Conservation (phyloP, 2,888 invertebrate species). For the Plebejus argus region DNA sequence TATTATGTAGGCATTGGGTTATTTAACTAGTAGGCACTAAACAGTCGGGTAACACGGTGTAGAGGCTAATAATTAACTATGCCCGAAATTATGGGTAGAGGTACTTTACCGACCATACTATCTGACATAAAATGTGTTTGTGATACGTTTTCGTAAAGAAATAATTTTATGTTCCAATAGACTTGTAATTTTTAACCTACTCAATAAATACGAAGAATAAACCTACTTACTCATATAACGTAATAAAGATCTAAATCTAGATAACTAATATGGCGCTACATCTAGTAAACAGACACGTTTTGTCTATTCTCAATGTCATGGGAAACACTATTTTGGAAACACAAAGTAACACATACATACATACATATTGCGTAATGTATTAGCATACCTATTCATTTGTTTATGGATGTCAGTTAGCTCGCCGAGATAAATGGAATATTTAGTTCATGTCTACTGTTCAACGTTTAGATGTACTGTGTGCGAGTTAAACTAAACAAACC, state of each 20-base stretch:
- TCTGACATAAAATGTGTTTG: too few relatives aligned
- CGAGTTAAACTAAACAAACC: background rate
- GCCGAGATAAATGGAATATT: constrained; percentile 1
- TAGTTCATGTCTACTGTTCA: constrained; percentile 13
- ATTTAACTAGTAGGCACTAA: too few relatives aligned
- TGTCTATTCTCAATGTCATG: constrained; percentile 4
- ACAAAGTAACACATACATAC: background rate
- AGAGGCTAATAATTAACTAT: too few relatives aligned
- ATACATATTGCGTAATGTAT: background rate
- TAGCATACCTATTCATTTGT: background rate
- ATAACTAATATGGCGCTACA: background rate
- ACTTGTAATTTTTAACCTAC: background rate
- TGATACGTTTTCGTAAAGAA: too few relatives aligned
- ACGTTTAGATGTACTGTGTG: background rate
- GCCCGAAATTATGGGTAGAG: too few relatives aligned
- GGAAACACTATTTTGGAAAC: constrained; percentile 8
- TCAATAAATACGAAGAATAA: background rate
- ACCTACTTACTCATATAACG: background rate
- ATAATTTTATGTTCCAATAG: too few relatives aligned
- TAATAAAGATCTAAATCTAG: background rate
- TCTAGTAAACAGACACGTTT: constrained; percentile 3
- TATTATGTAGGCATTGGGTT: too few relatives aligned
- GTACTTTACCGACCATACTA: too few relatives aligned
- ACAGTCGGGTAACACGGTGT: too few relatives aligned
- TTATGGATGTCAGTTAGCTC: constrained; percentile 6